These are phyloP conservation scores for Pristionchus entomophagus DNA, from an alignment of 2,888 invertebrate genomes.

Conservation along the genomic window DNA sequence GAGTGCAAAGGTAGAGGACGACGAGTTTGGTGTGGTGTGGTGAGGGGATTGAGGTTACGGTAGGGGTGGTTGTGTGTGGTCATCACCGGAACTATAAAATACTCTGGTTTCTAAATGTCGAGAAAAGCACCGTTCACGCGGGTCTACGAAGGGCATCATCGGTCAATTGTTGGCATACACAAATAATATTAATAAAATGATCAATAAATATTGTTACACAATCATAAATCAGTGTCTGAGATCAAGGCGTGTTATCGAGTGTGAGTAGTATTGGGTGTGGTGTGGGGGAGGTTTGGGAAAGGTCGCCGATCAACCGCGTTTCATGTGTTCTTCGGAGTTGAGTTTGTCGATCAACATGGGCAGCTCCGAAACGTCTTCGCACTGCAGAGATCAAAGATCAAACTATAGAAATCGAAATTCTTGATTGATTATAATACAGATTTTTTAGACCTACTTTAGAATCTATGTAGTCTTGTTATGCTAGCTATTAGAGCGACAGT, in stretches of 20 bases:
- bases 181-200: not conserved
- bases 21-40: not conserved
- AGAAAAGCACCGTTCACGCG: slow-evolving; percentile 21
- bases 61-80: slow-evolving; percentile 3
- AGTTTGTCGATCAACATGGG: slow-evolving; percentile 62
- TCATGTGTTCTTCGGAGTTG: slow-evolving; percentile 64
- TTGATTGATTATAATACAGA: too few relatives aligned
- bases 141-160: not conserved
- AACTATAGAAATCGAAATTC: not conserved
- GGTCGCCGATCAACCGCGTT: slow-evolving; percentile 56
- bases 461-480: too few relatives aligned
- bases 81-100: slow-evolving; percentile 34
- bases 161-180: slow-evolving; percentile 33
- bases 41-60: not conserved
- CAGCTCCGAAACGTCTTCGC: slow-evolving; percentile 71
- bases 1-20: not conserved
- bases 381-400: slow-evolving; percentile 56
- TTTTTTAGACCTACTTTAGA: too few relatives aligned
- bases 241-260: slow-evolving; percentile 18
- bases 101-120: not conserved
- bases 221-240: not conserved
- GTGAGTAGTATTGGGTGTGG: slow-evolving; percentile 29
- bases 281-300: slow-evolving; percentile 33
- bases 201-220: not conserved
- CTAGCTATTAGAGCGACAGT: too few relatives aligned